Conservation (phyloP, 2,888 invertebrate species). For the Dascillus cervinus region DNA sequence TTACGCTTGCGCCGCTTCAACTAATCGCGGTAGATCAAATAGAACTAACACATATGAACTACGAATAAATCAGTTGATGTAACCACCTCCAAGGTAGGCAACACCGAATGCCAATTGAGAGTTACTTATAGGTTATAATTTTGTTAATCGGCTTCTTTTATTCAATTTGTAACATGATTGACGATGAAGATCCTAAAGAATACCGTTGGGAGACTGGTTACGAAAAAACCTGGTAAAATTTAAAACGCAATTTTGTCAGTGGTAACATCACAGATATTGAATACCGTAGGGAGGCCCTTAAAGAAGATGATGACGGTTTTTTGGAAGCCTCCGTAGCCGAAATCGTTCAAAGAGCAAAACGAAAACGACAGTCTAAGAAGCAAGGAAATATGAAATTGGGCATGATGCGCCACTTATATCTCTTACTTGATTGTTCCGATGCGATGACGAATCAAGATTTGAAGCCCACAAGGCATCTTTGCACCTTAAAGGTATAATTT, state of each 20-base stretch:
- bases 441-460: slow-evolving; percentile 93
- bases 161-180: slow-evolving; percentile 51
- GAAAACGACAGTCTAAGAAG: slow-evolving; percentile 65
- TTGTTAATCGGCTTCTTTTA: too few relatives aligned
- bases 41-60: too few relatives aligned
- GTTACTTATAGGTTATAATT: too few relatives aligned
- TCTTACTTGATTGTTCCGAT: slow-evolving; percentile 89
- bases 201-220: slow-evolving; percentile 95
- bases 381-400: slow-evolving; percentile 79
- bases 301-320: slow-evolving; percentile 92
- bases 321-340: slow-evolving; percentile 87
- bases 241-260: slow-evolving; percentile 1
- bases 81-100: too few relatives aligned
- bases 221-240: slow-evolving; percentile 79
- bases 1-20: too few relatives aligned
- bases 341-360: slow-evolving; percentile 81
- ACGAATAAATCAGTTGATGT: too few relatives aligned
- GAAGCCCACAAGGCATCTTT: slow-evolving; percentile 84
- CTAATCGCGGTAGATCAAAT: too few relatives aligned
- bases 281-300: slow-evolving; percentile 93
- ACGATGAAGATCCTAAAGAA: slow-evolving; percentile 79
- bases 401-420: slow-evolving; percentile 95
- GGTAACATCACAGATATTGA: too few relatives aligned
- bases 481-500: slow-evolving; percentile 69
- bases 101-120: too few relatives aligned